A percentile compares a stretch with the other conserved stretches of the same genome.
Conservation (phyloP, 2,797 vertebrate species). For the Macropus fuliginosus region DNA sequence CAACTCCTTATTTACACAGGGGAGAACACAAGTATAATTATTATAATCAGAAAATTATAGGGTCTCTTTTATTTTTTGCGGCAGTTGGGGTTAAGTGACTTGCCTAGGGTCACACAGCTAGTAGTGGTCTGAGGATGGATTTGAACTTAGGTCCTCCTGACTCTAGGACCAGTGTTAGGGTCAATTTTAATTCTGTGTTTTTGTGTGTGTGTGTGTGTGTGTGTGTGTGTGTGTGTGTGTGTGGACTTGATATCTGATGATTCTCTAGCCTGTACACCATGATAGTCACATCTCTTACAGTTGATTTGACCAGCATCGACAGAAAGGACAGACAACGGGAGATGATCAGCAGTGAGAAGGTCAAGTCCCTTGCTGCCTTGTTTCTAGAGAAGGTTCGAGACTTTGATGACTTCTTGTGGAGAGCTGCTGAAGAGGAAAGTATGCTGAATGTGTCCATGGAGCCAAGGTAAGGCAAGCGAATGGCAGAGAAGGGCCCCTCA, state of each 20-base stretch:
- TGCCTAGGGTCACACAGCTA: neutral
- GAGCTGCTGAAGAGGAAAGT: slow-evolving; percentile 72
- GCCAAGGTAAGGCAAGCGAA: slow-evolving; percentile 74
- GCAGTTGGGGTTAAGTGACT: neutral
- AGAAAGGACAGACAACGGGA: slow-evolving; percentile 90
- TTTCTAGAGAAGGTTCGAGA: slow-evolving; percentile 90
- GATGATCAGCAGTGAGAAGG: slow-evolving; percentile 87
- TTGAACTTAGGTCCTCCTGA: neutral
- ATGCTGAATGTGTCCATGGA: neutral
- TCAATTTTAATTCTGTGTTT: neutral
- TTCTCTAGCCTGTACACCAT: neutral
- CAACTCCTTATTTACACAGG: neutral
- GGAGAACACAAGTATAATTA: neutral
- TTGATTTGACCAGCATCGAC: slow-evolving; percentile 95
- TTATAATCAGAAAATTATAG: neutral
- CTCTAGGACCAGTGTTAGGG: neutral
- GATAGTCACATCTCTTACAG: slow-evolving; percentile 78
- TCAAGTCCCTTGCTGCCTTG: slow-evolving; percentile 85
- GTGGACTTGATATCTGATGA: neutral
- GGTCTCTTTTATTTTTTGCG: neutral
- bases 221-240: too few species aligned
- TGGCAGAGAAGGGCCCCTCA: too few species aligned
- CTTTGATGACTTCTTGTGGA: slow-evolving; percentile 93
- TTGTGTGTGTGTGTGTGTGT: too few species aligned
- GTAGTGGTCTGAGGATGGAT: neutral